Percentiles rank a stretch among this genome's conserved stretches.
phyloP scores from a whole-genome alignment of 64 coral and sea anemone species.

The Montipora efflorescens region DNA sequence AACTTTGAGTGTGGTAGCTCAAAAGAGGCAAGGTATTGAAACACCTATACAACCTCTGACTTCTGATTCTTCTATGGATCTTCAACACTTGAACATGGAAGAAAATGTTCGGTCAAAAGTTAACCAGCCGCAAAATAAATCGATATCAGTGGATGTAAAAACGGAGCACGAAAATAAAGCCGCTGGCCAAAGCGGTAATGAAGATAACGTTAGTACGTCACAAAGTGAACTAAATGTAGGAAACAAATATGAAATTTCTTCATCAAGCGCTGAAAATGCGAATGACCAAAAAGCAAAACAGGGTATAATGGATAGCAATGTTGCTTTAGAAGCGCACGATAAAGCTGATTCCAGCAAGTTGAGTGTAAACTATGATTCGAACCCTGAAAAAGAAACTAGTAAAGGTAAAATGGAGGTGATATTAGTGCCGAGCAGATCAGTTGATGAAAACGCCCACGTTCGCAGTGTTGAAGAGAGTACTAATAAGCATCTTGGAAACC shows the following conservation, averaged over 20 bases:
- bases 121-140: slow-evolving; percentile 19
- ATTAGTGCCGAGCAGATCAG: not conserved
- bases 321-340: not conserved
- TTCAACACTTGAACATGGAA: not conserved
- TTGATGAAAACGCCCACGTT: slow-evolving; percentile 45
- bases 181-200: not conserved
- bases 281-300: slow-evolving; percentile 11
- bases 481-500: not conserved
- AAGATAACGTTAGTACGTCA: not conserved
- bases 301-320: not conserved
- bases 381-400: not conserved
- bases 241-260: slow-evolving; percentile 33
- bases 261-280: slow-evolving; percentile 60
- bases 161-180: slow-evolving; percentile 13
- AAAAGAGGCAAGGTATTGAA: slow-evolving; percentile 66
- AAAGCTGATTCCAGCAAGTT: slow-evolving; percentile 41
- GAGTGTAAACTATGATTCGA: slow-evolving; percentile 24
- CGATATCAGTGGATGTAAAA: not conserved
- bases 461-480: not conserved
- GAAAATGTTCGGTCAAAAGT: slow-evolving; percentile 46
- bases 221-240: not conserved
- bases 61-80: slow-evolving; percentile 28
- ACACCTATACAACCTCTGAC: slow-evolving; percentile 62
- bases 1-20: slow-evolving; percentile 15
- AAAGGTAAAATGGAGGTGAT: not conserved